A percentile compares a stretch with the other conserved stretches of the same genome.
Evolutionary conservation across 2,797 vertebrate genomes (phyloP).

Genomic region (Heteromormyrus szaboi): DNA sequence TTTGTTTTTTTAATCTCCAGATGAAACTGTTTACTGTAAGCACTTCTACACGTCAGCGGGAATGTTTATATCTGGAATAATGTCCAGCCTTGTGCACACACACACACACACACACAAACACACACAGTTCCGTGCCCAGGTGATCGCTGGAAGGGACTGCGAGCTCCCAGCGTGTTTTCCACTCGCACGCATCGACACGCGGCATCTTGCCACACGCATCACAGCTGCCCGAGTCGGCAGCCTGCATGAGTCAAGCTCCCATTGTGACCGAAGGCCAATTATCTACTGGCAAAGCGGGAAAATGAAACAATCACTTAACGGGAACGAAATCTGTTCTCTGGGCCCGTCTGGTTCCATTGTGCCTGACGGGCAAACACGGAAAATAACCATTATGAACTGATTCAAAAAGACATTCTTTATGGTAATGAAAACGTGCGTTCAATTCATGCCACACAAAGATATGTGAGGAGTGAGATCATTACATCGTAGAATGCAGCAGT

Average conservation of each 20-base stretch:
- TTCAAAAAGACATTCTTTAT: background rate
- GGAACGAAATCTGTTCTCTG: background rate
- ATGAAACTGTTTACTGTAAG: conserved; percentile 6
- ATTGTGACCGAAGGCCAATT: conserved; percentile 14
- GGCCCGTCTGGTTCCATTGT: background rate
- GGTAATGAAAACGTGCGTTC: background rate
- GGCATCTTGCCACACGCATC: background rate
- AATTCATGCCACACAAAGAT: conserved; percentile 1
- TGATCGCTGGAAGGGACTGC: background rate
- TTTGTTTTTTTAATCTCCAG: background rate
- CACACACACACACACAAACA: background rate
- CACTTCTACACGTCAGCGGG: background rate
- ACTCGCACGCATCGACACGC: background rate
- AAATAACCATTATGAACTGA: background rate
- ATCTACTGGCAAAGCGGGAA: conserved; percentile 21
- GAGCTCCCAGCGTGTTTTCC: background rate
- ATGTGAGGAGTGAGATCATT: conserved; percentile 43
- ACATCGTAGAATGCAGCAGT: conserved; percentile 44
- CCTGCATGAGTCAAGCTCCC: background rate
- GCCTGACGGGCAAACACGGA: background rate
- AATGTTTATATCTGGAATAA: background rate
- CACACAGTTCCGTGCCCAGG: background rate
- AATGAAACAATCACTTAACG: background rate
- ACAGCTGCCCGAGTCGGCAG: background rate
- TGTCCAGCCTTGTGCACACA: background rate